A percentile compares a stretch with the other conserved stretches of the same genome.
phyloP scores from a whole-genome alignment of 2,888 invertebrate genomes.

The Drosophila borealis region DNA sequence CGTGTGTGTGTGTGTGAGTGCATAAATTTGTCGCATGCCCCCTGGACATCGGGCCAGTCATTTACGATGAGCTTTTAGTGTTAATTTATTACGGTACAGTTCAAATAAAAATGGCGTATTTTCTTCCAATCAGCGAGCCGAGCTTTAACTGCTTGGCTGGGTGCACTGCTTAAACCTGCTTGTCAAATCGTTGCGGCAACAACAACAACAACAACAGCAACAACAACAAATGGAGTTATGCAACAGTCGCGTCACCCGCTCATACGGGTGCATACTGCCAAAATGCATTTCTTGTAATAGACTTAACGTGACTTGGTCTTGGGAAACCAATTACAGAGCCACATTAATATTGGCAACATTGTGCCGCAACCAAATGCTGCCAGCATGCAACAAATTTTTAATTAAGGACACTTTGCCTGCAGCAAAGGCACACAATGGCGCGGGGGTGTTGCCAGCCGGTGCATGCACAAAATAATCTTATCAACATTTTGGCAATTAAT shows the following conservation, averaged over 20 bases:
- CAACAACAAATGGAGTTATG: slow-evolving; percentile 46
- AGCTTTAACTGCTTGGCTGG: slow-evolving; percentile 6
- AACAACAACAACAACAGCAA: slow-evolving; percentile 13
- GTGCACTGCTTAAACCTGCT: slow-evolving; percentile 47
- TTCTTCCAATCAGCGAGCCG: slow-evolving; percentile 29
- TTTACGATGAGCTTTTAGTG: slow-evolving; percentile 55
- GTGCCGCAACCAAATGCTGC: slow-evolving; percentile 50
- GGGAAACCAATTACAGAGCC: slow-evolving; percentile 75
- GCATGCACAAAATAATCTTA: slow-evolving; percentile 64
- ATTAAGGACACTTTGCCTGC: slow-evolving; percentile 66
- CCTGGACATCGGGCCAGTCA: slow-evolving; percentile 27
- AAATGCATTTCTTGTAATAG: slow-evolving; percentile 75
- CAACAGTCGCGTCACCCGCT: slow-evolving; percentile 40
- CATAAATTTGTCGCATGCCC: slow-evolving; percentile 48
- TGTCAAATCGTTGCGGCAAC: slow-evolving; percentile 35
- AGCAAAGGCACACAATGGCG: slow-evolving; percentile 6
- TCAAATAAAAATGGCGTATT: slow-evolving; percentile 27
- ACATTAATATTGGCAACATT: slow-evolving; percentile 72
- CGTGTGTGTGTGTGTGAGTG: neutral
- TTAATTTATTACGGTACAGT: slow-evolving; percentile 42
- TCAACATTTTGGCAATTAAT: slow-evolving; percentile 78
- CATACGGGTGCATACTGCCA: slow-evolving; percentile 32
- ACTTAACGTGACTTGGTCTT: slow-evolving; percentile 76
- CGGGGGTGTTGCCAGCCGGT: slow-evolving; percentile 36
- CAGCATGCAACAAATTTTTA: slow-evolving; percentile 73